These are phyloP conservation scores for Odontocerum albicorne DNA, from an alignment of 2,888 invertebrate genomes.

Conservation along the genomic window DNA sequence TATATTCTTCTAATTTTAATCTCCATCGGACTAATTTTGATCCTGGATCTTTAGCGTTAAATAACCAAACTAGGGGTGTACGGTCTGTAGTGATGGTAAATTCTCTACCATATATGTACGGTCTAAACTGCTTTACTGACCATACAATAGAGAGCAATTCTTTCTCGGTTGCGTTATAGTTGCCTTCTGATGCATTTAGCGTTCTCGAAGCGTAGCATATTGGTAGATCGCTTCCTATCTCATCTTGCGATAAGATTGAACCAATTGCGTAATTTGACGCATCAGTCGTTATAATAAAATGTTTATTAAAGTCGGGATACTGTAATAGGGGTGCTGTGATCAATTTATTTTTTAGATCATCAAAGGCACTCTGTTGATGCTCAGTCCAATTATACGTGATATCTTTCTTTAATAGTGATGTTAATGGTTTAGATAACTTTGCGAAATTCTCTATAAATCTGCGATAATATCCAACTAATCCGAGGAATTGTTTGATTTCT, in stretches of 20 bases:
- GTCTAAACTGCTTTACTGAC: conserved; percentile 39
- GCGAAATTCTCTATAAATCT: conserved; percentile 36
- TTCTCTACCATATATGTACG: conserved; percentile 41
- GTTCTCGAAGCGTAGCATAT: conserved; percentile 15
- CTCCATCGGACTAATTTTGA: conserved; percentile 40
- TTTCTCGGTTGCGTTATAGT: conserved; percentile 8
- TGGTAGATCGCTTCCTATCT: background rate
- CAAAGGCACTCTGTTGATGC: conserved; percentile 9
- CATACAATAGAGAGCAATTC: conserved; percentile 30
- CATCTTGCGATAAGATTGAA: conserved; percentile 3
- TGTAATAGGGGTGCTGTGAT: conserved; percentile 1
- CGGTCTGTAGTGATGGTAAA: conserved; percentile 40
- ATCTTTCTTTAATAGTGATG: conserved; percentile 32
- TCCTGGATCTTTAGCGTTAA: conserved; percentile 39
- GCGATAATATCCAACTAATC: conserved; percentile 40
- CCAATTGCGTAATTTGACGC: conserved; percentile 5
- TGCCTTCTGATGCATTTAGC: background rate
- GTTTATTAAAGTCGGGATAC: conserved; percentile 8
- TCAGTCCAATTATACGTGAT: conserved; percentile 20
- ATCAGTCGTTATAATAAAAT: conserved; percentile 11
- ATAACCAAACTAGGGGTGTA: conserved; percentile 37
- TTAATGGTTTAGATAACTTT: conserved; percentile 35
- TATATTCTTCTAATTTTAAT: conserved; percentile 40
- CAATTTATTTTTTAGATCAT: conserved; percentile 3
- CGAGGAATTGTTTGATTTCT: conserved; percentile 39